Evolutionary conservation across 2,113 vertebrate genomes (phyloP), one percentile per base, ranked within the genome.

Genomic region (Microcebus murinus): DNA sequence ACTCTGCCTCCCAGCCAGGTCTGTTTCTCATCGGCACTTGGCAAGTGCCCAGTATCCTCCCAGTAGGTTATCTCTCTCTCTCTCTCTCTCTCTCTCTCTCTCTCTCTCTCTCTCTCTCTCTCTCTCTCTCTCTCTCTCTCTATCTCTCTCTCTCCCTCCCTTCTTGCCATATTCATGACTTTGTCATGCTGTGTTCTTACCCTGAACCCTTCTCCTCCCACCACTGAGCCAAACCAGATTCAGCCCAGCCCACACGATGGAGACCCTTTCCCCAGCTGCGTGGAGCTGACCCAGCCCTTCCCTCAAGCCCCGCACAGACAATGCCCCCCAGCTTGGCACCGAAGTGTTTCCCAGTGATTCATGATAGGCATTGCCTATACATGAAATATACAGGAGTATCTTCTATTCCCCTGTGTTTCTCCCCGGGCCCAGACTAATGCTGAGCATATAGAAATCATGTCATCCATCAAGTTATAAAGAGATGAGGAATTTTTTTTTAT

Each of bases 361-460:
- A 13, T 11, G 39, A 10, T 31, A 21, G 1, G 0, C 13, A 63
- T 15, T 21, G 0, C 25, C 39, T 45, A 45, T 70, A 39, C 11
- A 4, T 3, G 68, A 18, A n/a, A 57, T 57, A 20, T 21, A 57
- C 20, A 57, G 20, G 2, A n/a, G 27, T 29, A 10, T 23, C 3
- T 42, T 9, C 4, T 27, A 0, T 18, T 31, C 25, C 31, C 52
- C 36, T 31, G 0, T 14, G 6, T 27, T 14, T 25, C 57, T 82
- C 59, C 61, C 85, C 4, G 18, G 31, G 48, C 48, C 81, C n/a
- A 25, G 18, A 18, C 0, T 6, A 50, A 73, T 1, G 55, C 25
- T 74, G 73, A 42, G 34, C 31, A 42, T 4, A 5, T 8, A 61
- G 85, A 74, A 73, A 36, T 39, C 93, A 6, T 31, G 21, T 42